Evolutionary conservation across 2,888 invertebrate genomes (phyloP).

Genomic region (Osmoderma eremita): DNA sequence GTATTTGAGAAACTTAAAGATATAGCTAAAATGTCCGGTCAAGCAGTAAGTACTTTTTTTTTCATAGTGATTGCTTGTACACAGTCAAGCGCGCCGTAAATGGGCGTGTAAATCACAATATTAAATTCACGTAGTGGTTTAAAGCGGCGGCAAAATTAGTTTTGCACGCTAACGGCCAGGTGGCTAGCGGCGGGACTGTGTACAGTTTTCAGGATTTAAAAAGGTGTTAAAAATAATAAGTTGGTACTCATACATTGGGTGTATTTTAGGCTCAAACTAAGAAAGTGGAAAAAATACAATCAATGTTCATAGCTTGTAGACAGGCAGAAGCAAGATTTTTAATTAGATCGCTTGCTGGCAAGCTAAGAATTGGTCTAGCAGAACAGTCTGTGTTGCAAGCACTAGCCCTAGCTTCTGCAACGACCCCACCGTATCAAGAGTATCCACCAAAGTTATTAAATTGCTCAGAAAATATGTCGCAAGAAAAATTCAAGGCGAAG

Average conservation of each 20-base stretch:
- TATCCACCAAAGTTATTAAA: constrained; percentile 73
- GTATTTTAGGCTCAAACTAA: constrained; percentile 74
- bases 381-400: constrained; percentile 96
- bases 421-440: constrained; percentile 78
- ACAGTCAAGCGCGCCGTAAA: too few relatives aligned
- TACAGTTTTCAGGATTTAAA: too few relatives aligned
- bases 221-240: too few relatives aligned
- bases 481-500: constrained; percentile 77
- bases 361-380: constrained; percentile 94
- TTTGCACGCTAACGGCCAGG: too few relatives aligned
- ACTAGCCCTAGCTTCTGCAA: constrained; percentile 84
- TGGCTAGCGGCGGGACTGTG: too few relatives aligned
- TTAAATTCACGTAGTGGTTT: too few relatives aligned
- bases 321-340: constrained; percentile 89
- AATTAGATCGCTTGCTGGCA: constrained; percentile 90
- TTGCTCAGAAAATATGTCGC: constrained; percentile 70
- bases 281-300: constrained; percentile 91
- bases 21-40: constrained; percentile 87
- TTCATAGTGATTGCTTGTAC: background rate
- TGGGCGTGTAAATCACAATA: too few relatives aligned
- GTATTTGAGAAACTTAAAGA: constrained; percentile 88
- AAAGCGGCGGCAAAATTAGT: too few relatives aligned
- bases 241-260: too few relatives aligned
- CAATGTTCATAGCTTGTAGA: constrained; percentile 91
- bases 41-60: constrained; percentile 66